Base-by-base conservation (phyloP, 2,113 vertebrate genomes). In the Perca schrenkii region DNA sequence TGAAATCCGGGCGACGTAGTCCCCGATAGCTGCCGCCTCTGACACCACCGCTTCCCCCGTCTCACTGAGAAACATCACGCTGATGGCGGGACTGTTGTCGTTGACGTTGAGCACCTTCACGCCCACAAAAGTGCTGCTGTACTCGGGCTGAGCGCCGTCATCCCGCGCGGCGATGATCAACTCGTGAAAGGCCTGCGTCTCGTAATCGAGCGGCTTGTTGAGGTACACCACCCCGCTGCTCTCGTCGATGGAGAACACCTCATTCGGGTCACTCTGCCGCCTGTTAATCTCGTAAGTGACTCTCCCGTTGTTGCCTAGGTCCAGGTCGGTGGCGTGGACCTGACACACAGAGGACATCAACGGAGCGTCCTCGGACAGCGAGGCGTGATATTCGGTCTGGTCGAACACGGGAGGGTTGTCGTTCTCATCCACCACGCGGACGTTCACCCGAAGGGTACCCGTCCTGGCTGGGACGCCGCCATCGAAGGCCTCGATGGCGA, bases 361-460 rank as follows among this genome's bases (percentile, higher is more conserved):
- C 2, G 84, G 86, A 1, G 96, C 93, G 61, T 97, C 95, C 86
- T 99, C 98, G 11, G 89, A 92, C 34, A 98, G 88, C 0, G 85
- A 82, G 1, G 93, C 93, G 8, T 94, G 92, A 87, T 99, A 98
- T 68, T 98, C 96, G 2, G 70, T 83, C 80, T 88, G 96, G 86
- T 94, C 96, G 77, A 99, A 98, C 5, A 93, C 82, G 0, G 97
- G 98, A 0, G 96, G 94, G 86, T 98, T 97, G 94, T 99, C 97
- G 19, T 99, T 99, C 92, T 98, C 97, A 67, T 99, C 98, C 88
- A 97, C 82, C 21, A 99, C 94, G 6, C 72, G 88, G 69, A 99
- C 64, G 8, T 92, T 93, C 47, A 98, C 94, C 22, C 62, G 93
- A 46, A 97, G 88, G 3, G 78, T 91, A 40, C 96, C 97, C 0